Percentiles rank a stretch among this genome's conserved stretches.
These are phyloP conservation scores for Leptopilina boulardi DNA, from an alignment of 1,140 invertebrate species.

Conservation along the genomic window DNA sequence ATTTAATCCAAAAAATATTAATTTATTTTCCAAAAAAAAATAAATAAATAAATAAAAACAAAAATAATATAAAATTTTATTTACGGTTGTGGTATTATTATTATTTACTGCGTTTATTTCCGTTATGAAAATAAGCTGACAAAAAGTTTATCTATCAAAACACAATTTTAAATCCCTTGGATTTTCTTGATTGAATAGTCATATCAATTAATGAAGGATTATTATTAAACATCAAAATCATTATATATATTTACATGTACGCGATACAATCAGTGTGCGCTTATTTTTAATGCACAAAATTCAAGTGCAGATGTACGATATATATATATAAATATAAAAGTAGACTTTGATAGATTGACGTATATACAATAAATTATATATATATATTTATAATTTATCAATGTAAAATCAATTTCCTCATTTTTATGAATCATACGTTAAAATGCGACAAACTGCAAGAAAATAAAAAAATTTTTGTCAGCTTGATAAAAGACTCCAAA, in stretches of 20 bases:
- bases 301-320: slow-evolving; percentile 6
- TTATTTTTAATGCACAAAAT: background rate
- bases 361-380: background rate
- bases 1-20: no score
- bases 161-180: background rate
- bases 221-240: slow-evolving; percentile 10
- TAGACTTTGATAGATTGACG: slow-evolving; percentile 12
- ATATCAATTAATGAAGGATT: background rate
- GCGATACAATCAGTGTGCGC: slow-evolving; percentile 19
- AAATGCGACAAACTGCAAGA: background rate
- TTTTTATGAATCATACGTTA: background rate
- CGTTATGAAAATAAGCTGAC: background rate
- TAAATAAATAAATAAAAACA: no score
- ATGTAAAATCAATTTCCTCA: slow-evolving; percentile 2
- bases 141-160: background rate
- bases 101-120: no score
- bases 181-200: slow-evolving; percentile 1
- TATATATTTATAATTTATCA: background rate
- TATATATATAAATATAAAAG: no score
- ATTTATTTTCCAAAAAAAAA: no score
- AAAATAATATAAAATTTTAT: no score
- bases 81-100: no score
- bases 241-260: slow-evolving; percentile 7
- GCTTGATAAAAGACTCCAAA: background rate
- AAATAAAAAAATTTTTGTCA: slow-evolving; percentile 29